A percentile compares a stretch with the other conserved stretches of the same genome.
Conservation (phyloP, 2,113 vertebrate species). For the Dicaeum eximium region DNA sequence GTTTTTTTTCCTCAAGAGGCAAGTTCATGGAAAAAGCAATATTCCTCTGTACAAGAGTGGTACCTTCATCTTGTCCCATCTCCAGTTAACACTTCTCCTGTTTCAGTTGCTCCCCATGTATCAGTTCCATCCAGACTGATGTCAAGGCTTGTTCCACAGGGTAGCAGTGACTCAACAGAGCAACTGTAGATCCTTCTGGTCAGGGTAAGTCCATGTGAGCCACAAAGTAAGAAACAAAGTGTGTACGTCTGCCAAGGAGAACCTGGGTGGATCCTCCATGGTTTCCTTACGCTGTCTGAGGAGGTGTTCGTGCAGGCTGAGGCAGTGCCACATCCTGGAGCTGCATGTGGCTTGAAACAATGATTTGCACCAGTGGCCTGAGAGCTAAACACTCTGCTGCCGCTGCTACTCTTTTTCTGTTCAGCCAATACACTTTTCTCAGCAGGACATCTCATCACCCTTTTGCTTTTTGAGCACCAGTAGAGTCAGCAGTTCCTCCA, state of each 20-base stretch:
- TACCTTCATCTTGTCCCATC: neutral
- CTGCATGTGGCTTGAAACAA: neutral
- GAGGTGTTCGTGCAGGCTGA: rapidly evolving
- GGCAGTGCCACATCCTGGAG: neutral
- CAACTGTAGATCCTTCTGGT: neutral
- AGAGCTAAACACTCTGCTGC: neutral
- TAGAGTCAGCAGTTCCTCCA: neutral
- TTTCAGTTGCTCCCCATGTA: neutral
- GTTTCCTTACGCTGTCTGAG: neutral
- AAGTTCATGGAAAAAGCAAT: neutral
- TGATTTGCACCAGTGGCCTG: neutral
- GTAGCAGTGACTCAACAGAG: neutral
- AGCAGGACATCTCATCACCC: neutral
- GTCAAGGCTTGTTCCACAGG: rapidly evolving
- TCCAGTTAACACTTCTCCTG: rapidly evolving
- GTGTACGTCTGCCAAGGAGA: neutral
- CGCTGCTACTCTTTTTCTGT: neutral
- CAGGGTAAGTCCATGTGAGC: neutral
- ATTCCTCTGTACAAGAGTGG: neutral
- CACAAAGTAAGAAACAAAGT: neutral
- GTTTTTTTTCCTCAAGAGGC: neutral
- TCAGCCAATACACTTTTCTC: neutral
- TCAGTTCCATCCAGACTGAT: neutral
- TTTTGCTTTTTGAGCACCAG: neutral
- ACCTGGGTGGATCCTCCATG: rapidly evolving